A percentile compares a stretch with the other conserved stretches of the same genome.
phyloP scores from a whole-genome alignment of 2,113 vertebrate genomes.

The Microcebus jonahi region DNA sequence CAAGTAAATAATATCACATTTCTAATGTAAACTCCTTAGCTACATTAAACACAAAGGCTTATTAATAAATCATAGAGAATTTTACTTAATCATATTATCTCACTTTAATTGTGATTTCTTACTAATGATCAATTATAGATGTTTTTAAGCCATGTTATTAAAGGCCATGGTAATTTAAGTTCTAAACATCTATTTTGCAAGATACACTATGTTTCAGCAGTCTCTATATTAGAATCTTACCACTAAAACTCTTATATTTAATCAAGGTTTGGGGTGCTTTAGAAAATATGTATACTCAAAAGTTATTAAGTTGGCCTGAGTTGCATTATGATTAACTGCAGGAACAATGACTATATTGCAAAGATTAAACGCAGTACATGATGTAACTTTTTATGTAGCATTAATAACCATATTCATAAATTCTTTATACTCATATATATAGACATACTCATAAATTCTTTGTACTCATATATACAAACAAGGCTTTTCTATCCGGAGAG shows the following conservation, averaged over 20 bases:
- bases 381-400: not conserved
- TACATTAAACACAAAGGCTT: not conserved
- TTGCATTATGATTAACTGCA: not conserved
- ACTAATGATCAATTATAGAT: not conserved
- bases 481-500: not conserved
- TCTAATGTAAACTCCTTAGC: not conserved
- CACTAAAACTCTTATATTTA: not conserved
- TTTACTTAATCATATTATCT: not conserved
- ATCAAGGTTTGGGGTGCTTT: not conserved
- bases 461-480: not conserved
- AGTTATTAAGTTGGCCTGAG: not conserved
- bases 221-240: not conserved
- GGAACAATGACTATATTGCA: not conserved
- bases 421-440: not conserved
- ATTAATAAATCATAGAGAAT: not conserved
- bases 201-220: not conserved
- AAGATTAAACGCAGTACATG: not conserved
- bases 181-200: conserved; percentile 25
- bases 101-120: conserved; percentile 29
- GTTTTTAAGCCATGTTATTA: not conserved
- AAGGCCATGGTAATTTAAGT: not conserved
- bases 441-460: not conserved
- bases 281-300: conserved; percentile 7
- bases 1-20: not conserved
- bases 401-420: not conserved